Conservation (phyloP, 2,113 vertebrate genomes). For the Odontesthes bonariensis region DNA sequence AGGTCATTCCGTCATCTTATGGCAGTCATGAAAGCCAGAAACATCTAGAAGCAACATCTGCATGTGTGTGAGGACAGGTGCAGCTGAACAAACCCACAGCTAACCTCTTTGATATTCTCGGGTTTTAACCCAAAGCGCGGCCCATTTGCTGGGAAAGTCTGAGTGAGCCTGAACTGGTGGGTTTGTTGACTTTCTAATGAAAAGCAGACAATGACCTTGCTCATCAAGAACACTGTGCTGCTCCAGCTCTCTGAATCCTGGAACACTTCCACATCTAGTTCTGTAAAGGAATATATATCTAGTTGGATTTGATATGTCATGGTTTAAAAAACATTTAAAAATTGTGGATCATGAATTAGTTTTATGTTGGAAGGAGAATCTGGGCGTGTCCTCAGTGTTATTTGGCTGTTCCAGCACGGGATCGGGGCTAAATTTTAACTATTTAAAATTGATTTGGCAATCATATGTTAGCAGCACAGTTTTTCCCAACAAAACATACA, state of each 20-base stretch:
- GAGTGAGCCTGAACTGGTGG: conserved; percentile 43
- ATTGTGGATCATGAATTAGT: too few relatives aligned
- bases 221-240: conserved; percentile 18
- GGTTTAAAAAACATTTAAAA: too few relatives aligned
- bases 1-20: conserved; percentile 34
- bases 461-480: too few relatives aligned
- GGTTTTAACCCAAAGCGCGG: conserved; percentile 34
- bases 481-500: too few relatives aligned
- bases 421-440: too few relatives aligned
- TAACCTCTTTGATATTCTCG: conserved; percentile 51
- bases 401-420: too few relatives aligned
- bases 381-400: too few relatives aligned
- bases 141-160: conserved; percentile 63
- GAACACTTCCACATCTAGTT: conserved; percentile 46
- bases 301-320: too few relatives aligned
- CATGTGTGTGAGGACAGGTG: conserved; percentile 55
- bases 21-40: conserved; percentile 40
- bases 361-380: too few relatives aligned
- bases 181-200: conserved; percentile 57
- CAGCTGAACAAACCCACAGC: conserved; percentile 50
- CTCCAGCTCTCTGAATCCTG: conserved; percentile 26
- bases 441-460: too few relatives aligned
- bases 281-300: conserved; percentile 16
- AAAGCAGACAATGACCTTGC: conserved; percentile 25
- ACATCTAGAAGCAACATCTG: conserved; percentile 54